Evolutionary conservation across 1,140 invertebrate genomes (phyloP).

Genomic region (Drosophila saltans): DNA sequence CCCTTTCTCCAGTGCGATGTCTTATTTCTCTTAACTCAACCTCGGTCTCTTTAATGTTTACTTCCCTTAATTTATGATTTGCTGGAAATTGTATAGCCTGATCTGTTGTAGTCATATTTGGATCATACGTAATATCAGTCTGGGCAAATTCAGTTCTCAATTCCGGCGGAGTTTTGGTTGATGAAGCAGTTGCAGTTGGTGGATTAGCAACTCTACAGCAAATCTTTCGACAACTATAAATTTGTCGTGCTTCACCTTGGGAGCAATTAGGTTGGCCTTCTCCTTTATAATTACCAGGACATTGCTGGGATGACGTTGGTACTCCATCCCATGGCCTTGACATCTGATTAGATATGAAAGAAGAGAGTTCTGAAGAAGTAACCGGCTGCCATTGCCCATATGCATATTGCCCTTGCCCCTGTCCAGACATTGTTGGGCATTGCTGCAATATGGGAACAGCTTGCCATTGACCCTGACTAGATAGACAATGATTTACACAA

Average conservation of each 20-base stretch:
- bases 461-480: background rate
- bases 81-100: conserved; percentile 1
- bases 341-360: no score
- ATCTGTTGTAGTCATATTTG: background rate
- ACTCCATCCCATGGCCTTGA: no score
- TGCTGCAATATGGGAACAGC: background rate
- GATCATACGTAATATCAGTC: background rate
- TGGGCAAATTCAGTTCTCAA: background rate
- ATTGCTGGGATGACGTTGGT: background rate
- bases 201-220: background rate
- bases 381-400: no score
- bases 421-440: no score
- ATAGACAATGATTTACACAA: background rate
- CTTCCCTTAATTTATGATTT: background rate
- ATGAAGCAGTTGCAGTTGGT: no score
- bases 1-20: conserved; percentile 8
- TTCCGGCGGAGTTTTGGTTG: background rate
- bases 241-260: no score
- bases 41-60: background rate
- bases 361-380: no score
- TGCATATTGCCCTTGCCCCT: no score
- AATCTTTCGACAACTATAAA: background rate
- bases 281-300: background rate
- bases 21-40: conserved; percentile 2
- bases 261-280: no score